Evolutionary conservation across 2,113 vertebrate genomes (phyloP).

Genomic region (Progne subis): DNA sequence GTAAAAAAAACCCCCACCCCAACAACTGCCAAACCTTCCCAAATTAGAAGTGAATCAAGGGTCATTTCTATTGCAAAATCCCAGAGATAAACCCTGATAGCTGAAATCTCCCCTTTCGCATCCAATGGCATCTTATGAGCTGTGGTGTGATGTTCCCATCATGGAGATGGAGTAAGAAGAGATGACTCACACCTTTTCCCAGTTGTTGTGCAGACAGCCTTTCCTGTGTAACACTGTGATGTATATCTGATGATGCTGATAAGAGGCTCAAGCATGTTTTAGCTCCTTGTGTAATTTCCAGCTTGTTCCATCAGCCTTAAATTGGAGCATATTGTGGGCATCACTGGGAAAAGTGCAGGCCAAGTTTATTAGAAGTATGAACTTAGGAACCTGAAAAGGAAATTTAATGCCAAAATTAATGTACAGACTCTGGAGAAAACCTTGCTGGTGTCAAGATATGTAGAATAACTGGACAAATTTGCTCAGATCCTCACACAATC

Average conservation of each 20-base stretch:
- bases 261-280: neutral
- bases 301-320: neutral
- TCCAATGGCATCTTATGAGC: conserved; percentile 32
- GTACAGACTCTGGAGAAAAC: neutral
- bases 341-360: neutral
- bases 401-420: conserved; percentile 9
- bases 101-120: neutral
- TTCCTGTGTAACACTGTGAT: neutral
- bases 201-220: neutral
- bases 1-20: neutral
- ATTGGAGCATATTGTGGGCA: neutral
- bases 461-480: neutral
- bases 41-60: conserved; percentile 39
- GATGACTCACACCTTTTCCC: conserved; percentile 33
- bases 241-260: conserved; percentile 42
- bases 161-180: neutral
- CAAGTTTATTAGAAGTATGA: neutral
- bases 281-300: conserved; percentile 16
- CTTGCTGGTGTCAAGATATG: conserved; percentile 1
- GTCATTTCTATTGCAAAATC: conserved; percentile 42
- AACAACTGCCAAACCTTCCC: neutral
- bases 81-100: neutral
- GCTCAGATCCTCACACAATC: neutral
- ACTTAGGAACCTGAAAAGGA: neutral
- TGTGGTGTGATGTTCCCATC: conserved; percentile 33